Evolutionary conservation across 53 echinoderm and acorn worm genomes (phyloP).

Genomic region (Crossaster papposus): DNA sequence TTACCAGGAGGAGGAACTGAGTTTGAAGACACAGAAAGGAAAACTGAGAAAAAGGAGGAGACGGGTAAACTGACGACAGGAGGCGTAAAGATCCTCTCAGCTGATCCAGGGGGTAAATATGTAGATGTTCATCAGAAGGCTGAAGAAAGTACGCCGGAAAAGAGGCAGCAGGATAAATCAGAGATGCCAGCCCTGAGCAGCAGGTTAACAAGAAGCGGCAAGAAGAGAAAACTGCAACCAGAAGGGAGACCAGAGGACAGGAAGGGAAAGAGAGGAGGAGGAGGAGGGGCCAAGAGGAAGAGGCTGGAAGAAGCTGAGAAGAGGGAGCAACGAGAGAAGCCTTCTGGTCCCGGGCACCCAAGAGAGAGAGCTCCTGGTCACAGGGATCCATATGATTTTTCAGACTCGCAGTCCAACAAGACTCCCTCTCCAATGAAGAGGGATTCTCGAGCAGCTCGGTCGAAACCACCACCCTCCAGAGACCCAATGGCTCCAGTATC

Average conservation of each 20-base stretch:
- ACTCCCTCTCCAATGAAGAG: slow-evolving; percentile 76
- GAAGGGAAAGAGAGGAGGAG: slow-evolving; percentile 1
- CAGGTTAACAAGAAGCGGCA: slow-evolving; percentile 26
- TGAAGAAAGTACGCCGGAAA: slow-evolving; percentile 30
- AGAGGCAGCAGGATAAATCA: slow-evolving; percentile 2
- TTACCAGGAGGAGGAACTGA: slow-evolving; percentile 41
- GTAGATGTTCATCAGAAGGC: neutral
- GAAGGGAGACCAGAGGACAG: slow-evolving; percentile 6
- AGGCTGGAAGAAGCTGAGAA: slow-evolving; percentile 20
- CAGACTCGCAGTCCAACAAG: slow-evolving; percentile 90
- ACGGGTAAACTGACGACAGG: neutral
- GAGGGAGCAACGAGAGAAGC: neutral
- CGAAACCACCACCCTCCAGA: neutral
- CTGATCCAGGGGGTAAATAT: neutral
- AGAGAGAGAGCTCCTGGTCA: no score
- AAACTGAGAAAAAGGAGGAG: neutral
- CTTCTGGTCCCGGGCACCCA: slow-evolving; percentile 5
- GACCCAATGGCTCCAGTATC: no score
- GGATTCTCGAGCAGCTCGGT: neutral
- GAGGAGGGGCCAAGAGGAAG: slow-evolving; percentile 23
- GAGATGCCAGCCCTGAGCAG: neutral
- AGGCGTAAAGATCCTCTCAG: neutral
- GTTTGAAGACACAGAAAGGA: neutral
- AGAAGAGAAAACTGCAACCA: slow-evolving; percentile 52
- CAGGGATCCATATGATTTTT: slow-evolving; percentile 88